Conservation (phyloP, 64 coral and sea anemone genomes). For the Hydrozoanthus tunicans region DNA sequence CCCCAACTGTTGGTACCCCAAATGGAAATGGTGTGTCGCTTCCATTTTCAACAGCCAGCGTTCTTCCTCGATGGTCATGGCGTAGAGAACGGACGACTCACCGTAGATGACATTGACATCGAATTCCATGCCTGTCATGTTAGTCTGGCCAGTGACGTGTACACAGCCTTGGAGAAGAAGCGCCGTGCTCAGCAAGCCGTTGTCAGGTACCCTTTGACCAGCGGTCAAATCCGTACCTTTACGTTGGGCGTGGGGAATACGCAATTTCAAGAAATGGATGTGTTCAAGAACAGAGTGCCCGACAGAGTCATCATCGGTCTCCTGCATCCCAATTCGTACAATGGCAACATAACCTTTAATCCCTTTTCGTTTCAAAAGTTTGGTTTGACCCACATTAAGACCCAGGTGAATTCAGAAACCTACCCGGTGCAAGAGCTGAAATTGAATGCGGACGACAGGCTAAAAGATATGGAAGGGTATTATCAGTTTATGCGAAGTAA, state of each 20-base stretch:
- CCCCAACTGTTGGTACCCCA: neutral
- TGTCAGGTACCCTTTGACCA: neutral
- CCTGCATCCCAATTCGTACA: no score
- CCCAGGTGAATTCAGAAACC: neutral
- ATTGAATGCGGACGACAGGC: conserved; percentile 35
- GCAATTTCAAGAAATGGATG: no score
- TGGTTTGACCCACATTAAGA: neutral
- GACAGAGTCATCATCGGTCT: no score
- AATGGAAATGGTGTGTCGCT: neutral
- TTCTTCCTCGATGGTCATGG: neutral
- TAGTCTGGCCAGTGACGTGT: neutral
- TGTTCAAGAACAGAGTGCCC: no score
- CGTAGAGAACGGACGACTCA: no score
- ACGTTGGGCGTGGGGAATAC: no score
- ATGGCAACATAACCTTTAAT: no score
- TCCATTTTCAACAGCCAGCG: neutral
- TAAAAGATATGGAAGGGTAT: conserved; percentile 35
- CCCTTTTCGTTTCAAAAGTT: neutral
- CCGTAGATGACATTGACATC: neutral
- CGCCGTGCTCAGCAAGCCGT: neutral
- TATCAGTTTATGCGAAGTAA: neutral
- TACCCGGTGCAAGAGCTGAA: conserved; percentile 7
- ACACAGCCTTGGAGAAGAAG: neutral
- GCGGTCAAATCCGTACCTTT: no score
- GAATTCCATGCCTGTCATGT: neutral